A percentile compares a stretch with the other conserved stretches of the same genome.
Conservation (phyloP, 2,113 vertebrate species). For the Meriones unguiculatus region DNA sequence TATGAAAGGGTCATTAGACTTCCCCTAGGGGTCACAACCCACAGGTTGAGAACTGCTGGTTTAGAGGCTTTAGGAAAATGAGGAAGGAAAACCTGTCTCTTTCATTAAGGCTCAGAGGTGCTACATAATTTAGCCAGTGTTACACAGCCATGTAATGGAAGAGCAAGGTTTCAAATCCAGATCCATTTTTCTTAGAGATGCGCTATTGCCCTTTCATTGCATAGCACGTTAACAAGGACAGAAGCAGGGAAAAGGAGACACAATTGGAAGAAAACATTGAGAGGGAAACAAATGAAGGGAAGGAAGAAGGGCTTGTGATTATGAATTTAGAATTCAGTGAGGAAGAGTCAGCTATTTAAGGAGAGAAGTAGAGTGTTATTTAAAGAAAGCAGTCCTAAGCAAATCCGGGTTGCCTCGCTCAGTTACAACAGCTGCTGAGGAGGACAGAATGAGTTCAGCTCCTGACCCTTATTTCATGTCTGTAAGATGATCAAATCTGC, state of each 20-base stretch:
- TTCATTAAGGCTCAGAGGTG: not conserved
- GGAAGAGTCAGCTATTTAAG: conserved; percentile 47
- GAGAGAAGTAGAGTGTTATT: not conserved
- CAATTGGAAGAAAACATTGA: not conserved
- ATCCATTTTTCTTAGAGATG: not conserved
- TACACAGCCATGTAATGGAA: not conserved
- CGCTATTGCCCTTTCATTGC: not conserved
- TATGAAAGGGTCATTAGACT: no score
- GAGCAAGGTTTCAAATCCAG: not conserved
- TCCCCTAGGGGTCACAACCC: no score
- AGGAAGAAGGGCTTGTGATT: not conserved
- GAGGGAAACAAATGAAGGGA: not conserved
- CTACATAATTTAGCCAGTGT: not conserved
- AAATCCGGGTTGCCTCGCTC: not conserved
- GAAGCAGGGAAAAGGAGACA: not conserved
- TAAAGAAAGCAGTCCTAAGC: not conserved
- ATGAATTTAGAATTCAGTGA: conserved; percentile 24
- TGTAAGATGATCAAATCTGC: not conserved
- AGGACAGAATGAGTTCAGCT: conserved; percentile 3
- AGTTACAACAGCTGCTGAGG: not conserved
- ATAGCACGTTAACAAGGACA: not conserved
- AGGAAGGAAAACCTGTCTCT: not conserved
- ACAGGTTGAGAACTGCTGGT: no score
- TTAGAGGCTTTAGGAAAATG: conserved; percentile 8
- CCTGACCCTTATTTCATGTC: not conserved